phyloP scores from a whole-genome alignment of 2,888 invertebrate genomes.

The Nasonovia ribisnigri region DNA sequence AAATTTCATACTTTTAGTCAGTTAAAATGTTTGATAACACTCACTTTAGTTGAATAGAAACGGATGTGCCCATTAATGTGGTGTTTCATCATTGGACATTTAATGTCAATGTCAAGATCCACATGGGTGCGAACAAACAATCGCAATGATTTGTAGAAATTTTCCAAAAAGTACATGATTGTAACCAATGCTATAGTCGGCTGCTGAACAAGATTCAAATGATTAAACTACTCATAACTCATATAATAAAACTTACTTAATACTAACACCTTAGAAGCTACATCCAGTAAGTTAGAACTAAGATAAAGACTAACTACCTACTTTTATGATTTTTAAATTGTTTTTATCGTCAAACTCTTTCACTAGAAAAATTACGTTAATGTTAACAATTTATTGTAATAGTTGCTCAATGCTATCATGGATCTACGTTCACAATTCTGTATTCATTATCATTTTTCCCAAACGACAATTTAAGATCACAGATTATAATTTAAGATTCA shows the following conservation, averaged over 20 bases:
- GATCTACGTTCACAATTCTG: neutral
- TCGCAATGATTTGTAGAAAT: neutral
- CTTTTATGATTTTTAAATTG: neutral
- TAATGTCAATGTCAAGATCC: neutral
- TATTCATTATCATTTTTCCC: neutral
- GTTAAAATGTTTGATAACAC: neutral
- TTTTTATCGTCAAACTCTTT: neutral
- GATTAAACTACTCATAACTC: neutral
- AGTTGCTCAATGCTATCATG: neutral
- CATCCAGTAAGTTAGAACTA: neutral
- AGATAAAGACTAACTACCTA: neutral
- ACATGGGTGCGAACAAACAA: neutral
- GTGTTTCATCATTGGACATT: neutral
- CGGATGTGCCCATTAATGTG: conserved; percentile 6
- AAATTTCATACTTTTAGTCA: neutral
- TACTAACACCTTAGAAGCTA: neutral
- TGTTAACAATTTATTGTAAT: neutral
- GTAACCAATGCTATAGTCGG: no score
- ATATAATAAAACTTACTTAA: neutral
- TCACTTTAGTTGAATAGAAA: conserved; percentile 47
- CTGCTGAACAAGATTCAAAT: neutral
- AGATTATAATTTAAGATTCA: neutral
- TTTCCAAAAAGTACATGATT: conserved; percentile 26
- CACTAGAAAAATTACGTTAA: accelerated
- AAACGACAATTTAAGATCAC: neutral